Conservation (phyloP, 1,140 invertebrate species). For the Grapholita molesta region DNA sequence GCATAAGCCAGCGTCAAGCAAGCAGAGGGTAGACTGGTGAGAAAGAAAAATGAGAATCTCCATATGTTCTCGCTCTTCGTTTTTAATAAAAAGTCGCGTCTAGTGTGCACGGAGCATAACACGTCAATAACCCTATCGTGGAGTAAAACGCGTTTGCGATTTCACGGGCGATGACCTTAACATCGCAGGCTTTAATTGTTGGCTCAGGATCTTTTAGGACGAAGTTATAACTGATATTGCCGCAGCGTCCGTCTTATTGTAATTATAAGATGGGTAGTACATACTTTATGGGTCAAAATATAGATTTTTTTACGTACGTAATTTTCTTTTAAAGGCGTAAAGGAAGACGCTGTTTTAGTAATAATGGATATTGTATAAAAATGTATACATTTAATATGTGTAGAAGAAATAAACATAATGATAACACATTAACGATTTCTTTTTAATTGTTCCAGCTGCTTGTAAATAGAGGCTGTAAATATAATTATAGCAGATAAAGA, state of each 20-base stretch:
- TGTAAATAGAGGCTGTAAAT: constrained; percentile 80
- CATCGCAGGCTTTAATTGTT: not conserved
- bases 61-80: not conserved
- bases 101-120: not conserved
- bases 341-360: too few species aligned
- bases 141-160: constrained; percentile 7
- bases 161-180: not conserved
- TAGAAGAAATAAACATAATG: constrained; percentile 16
- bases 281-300: too few species aligned
- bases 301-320: too few species aligned
- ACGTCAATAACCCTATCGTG: not conserved
- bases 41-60: too few species aligned
- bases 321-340: too few species aligned
- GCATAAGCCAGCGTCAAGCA: too few species aligned
- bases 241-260: not conserved
- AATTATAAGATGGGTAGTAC: constrained; percentile 24
- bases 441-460: constrained; percentile 67
- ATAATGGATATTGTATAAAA: too few species aligned
- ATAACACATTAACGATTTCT: constrained; percentile 22
- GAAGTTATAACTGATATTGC: not conserved
- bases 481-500: constrained; percentile 71
- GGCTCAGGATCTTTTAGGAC: not conserved
- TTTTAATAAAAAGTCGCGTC: not conserved
- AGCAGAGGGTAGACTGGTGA: too few species aligned
- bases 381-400: too few species aligned